phyloP scores from a whole-genome alignment of 2,797 vertebrate genomes.

The Lindbergichthys nudifrons region DNA sequence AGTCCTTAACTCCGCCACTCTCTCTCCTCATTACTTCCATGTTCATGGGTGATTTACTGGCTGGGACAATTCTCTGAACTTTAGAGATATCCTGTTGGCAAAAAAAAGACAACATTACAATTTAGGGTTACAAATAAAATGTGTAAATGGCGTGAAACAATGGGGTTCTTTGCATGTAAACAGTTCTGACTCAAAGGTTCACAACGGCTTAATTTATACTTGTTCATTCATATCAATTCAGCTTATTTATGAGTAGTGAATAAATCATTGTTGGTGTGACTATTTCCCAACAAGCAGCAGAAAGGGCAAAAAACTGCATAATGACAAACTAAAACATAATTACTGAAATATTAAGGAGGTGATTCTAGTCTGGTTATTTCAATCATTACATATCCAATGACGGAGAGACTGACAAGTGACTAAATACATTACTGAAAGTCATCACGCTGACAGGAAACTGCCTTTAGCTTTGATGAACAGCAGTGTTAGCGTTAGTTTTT shows the following conservation, averaged over 20 bases:
- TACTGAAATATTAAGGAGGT: conserved; percentile 19
- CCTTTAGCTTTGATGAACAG: no score
- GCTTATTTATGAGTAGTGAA: conserved; percentile 25
- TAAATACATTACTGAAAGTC: no score
- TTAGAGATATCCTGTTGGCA: conserved; percentile 83
- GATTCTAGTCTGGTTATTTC: neutral
- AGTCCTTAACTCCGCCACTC: conserved; percentile 72
- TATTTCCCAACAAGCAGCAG: conserved; percentile 19
- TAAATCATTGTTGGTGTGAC: conserved; percentile 10
- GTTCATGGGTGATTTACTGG: conserved; percentile 81
- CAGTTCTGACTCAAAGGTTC: conserved; percentile 17
- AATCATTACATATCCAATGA: neutral
- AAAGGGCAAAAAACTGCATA: neutral
- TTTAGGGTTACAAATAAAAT: conserved; percentile 22
- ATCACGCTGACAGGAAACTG: no score
- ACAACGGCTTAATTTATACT: conserved; percentile 23
- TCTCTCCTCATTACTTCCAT: conserved; percentile 79
- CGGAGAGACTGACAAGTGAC: no score
- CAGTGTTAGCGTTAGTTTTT: no score
- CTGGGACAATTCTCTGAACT: conserved; percentile 83
- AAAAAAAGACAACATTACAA: conserved; percentile 42
- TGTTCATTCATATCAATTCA: conserved; percentile 11
- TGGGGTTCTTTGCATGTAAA: conserved; percentile 5
- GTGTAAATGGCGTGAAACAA: neutral
- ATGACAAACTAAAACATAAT: conserved; percentile 34